phyloP scores from a whole-genome alignment of 2,797 vertebrate genomes.

The Cyclopterus lumpus region DNA sequence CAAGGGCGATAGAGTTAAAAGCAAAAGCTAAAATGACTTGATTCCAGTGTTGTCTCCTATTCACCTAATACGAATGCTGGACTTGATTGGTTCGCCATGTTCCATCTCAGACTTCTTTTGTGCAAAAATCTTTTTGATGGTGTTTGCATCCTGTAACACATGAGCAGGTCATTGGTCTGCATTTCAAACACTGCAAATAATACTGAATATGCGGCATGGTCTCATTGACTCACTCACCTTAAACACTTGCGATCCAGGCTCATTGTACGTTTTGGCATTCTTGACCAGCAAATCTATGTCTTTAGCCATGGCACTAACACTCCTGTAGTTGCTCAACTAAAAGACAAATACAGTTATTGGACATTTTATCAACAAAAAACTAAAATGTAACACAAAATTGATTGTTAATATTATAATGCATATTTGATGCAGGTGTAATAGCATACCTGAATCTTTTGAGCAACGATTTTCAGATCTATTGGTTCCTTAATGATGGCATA shows the following conservation, averaged over 20 bases:
- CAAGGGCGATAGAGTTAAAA: neutral
- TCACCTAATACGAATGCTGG: conserved; percentile 96
- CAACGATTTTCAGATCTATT: conserved; percentile 96
- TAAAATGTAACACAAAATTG: neutral
- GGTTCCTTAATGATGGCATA: conserved; percentile 99
- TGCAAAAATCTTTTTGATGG: conserved; percentile 97
- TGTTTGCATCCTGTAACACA: conserved; percentile 92
- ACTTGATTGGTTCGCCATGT: conserved; percentile 93
- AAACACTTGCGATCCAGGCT: conserved; percentile 98
- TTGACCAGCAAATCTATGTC: conserved; percentile 96
- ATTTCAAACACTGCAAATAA: neutral
- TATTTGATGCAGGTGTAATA: neutral
- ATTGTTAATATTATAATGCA: neutral
- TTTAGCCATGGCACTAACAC: conserved; percentile 93
- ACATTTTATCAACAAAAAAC: conserved; percentile 5
- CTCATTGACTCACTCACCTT: conserved; percentile 86
- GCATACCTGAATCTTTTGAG: conserved; percentile 96
- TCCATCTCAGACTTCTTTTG: conserved; percentile 97
- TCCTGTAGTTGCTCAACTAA: conserved; percentile 93
- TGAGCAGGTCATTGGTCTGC: neutral
- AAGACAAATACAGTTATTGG: conserved; percentile 20
- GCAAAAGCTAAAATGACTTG: neutral
- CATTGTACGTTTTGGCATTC: conserved; percentile 98
- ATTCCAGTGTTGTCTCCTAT: neutral
- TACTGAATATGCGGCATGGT: neutral